phyloP scores from a whole-genome alignment of 2,797 vertebrate genomes.

The Distichodus sexfasciatus region DNA sequence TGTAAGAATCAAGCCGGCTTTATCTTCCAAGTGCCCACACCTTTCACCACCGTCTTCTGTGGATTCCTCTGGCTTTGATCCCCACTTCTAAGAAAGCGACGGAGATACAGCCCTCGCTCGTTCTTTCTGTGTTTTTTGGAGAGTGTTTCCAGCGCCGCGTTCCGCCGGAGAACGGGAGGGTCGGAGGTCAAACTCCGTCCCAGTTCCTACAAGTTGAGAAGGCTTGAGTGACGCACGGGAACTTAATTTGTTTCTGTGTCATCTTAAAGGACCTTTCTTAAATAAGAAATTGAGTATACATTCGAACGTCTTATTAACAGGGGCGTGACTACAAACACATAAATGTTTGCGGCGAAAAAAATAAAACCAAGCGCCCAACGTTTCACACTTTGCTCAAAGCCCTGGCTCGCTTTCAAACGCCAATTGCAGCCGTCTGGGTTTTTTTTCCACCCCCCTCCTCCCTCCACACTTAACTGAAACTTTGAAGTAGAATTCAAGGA shows the following conservation, averaged over 20 bases:
- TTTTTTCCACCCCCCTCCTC: too few species aligned
- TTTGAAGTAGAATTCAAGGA: constrained; percentile 56
- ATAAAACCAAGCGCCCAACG: constrained; percentile 2
- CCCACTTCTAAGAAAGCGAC: constrained; percentile 49
- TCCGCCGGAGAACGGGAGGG: not conserved
- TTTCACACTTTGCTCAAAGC: constrained; percentile 40
- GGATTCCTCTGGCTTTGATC: constrained; percentile 50
- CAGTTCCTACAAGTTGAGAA: not conserved
- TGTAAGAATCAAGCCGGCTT: constrained; percentile 51
- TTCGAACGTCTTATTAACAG: not conserved
- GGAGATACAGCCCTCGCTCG: constrained; percentile 38
- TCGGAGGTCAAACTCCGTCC: not conserved
- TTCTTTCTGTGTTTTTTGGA: constrained; percentile 43
- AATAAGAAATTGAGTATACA: not conserved
- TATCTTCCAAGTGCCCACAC: constrained; percentile 57
- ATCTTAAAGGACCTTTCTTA: constrained; percentile 6
- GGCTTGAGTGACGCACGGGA: not conserved
- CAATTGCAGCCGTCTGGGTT: constrained; percentile 19
- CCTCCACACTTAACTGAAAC: constrained; percentile 38
- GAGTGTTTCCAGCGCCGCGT: constrained; percentile 29
- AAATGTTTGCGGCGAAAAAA: not conserved
- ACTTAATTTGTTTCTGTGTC: not conserved
- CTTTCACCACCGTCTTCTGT: constrained; percentile 49
- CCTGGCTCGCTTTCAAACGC: constrained; percentile 36
- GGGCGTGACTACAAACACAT: not conserved